phyloP scores from a whole-genome alignment of 1,140 invertebrate genomes.

The Dendrolimus kikuchii region DNA sequence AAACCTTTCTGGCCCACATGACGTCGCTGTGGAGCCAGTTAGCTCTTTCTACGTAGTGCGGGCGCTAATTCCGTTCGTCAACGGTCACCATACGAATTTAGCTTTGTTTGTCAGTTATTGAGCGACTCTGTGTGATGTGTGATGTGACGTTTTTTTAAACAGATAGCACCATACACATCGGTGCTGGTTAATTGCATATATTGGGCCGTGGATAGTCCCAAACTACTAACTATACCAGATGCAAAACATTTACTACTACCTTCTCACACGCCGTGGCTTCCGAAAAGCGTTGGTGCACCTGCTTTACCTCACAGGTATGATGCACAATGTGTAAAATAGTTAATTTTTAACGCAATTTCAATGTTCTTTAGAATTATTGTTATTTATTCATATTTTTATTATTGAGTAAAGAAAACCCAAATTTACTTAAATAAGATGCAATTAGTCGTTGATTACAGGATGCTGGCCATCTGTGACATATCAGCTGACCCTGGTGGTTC shows the following conservation, averaged over 20 bases:
- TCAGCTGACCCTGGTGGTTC: constrained; percentile 99
- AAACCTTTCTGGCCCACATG: no score
- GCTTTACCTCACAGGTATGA: constrained; percentile 84
- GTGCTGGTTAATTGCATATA: constrained; percentile 99
- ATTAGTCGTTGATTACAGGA: constrained; percentile 55
- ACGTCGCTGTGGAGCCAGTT: no score
- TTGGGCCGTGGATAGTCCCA: constrained; percentile 97
- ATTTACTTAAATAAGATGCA: not conserved
- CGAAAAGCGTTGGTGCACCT: constrained; percentile 88
- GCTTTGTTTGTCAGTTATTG: no score
- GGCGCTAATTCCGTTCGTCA: no score
- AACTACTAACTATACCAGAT: constrained; percentile 97
- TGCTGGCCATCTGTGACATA: constrained; percentile 97
- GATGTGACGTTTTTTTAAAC: constrained; percentile 4
- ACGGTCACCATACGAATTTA: no score
- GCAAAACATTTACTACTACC: constrained; percentile 94
- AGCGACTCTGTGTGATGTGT: no score
- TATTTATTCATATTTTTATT: no score
- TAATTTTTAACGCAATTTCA: no score
- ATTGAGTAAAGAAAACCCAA: not conserved
- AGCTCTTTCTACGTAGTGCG: no score
- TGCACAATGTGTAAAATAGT: no score
- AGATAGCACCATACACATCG: constrained; percentile 98
- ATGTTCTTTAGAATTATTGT: no score
- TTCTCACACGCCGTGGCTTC: constrained; percentile 93